A percentile compares a stretch with the other conserved stretches of the same genome.
Conservation (phyloP, 2,888 invertebrate species). For the Pristionchus maxplancki region DNA sequence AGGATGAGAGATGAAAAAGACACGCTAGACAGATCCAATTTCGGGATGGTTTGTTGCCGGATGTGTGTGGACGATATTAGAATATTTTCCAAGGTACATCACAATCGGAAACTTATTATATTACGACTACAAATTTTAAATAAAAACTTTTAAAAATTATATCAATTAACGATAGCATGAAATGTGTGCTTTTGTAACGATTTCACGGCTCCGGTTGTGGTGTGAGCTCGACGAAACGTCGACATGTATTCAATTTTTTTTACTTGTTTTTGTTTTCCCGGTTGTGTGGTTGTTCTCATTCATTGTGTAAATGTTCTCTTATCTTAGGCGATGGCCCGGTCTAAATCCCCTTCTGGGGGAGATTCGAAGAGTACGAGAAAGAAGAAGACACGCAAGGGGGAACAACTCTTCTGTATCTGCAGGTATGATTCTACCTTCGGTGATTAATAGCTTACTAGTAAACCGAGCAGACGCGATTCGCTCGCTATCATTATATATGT, state of each 20-base stretch:
- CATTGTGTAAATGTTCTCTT: no score
- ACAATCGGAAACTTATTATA: no score
- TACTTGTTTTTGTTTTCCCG: no score
- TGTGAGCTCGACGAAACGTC: no score
- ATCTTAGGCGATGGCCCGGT: neutral
- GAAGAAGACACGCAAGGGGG: neutral
- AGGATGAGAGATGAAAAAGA: conserved; percentile 11
- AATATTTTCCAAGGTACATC: neutral
- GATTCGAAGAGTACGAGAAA: neutral
- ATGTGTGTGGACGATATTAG: neutral
- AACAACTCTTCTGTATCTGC: neutral
- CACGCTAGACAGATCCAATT: conserved; percentile 6
- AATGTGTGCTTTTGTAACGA: no score
- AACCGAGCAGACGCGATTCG: neutral
- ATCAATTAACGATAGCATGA: no score
- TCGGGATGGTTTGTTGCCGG: neutral
- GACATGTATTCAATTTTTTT: no score
- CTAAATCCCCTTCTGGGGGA: neutral
- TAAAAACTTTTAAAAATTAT: no score
- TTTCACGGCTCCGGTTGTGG: no score
- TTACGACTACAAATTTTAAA: no score
- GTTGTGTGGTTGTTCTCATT: no score
- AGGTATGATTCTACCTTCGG: neutral
- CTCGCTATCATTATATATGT: neutral
- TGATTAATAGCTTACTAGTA: neutral